Conservation (phyloP, 2,797 vertebrate genomes). For the Podarcis siculus region DNA sequence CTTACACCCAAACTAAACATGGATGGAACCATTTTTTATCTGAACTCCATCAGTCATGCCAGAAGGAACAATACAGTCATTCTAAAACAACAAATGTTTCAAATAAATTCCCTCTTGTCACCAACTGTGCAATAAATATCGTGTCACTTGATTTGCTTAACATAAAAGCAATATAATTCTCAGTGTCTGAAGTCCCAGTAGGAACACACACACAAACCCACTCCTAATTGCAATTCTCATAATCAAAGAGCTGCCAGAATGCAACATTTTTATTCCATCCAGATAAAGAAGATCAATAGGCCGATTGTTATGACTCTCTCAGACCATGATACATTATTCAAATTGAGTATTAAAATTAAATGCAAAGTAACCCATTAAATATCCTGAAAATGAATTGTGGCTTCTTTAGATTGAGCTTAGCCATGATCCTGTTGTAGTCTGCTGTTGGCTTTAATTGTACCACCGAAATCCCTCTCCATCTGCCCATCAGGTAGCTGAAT, state of each 20-base stretch:
- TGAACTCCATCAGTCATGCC: slow-evolving; percentile 4
- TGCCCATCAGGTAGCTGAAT: neutral
- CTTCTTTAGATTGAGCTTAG: slow-evolving; percentile 14
- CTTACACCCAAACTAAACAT: neutral
- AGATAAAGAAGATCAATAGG: slow-evolving; percentile 35
- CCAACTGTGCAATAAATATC: slow-evolving; percentile 37
- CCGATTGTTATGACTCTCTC: slow-evolving; percentile 12
- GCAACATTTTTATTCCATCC: slow-evolving; percentile 26
- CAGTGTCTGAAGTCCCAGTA: slow-evolving; percentile 20
- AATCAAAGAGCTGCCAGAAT: slow-evolving; percentile 43
- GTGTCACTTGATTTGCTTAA: slow-evolving; percentile 45
- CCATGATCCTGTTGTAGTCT: neutral
- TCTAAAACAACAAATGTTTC: slow-evolving; percentile 20
- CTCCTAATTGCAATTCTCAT: slow-evolving; percentile 23
- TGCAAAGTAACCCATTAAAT: slow-evolving; percentile 9
- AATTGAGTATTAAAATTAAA: slow-evolving; percentile 39
- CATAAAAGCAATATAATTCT: slow-evolving; percentile 29
- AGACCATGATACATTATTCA: slow-evolving; percentile 7
- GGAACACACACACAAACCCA: slow-evolving; percentile 36
- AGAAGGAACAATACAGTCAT: slow-evolving; percentile 16
- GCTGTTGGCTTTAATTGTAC: slow-evolving; percentile 6
- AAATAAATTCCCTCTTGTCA: neutral
- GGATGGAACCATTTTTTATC: slow-evolving; percentile 16
- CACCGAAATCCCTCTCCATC: neutral
- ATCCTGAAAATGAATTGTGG: slow-evolving; percentile 24